Percentiles rank a stretch among this genome's conserved stretches.
phyloP scores from a whole-genome alignment of 2,113 vertebrate species.

The Takifugu bimaculatus region DNA sequence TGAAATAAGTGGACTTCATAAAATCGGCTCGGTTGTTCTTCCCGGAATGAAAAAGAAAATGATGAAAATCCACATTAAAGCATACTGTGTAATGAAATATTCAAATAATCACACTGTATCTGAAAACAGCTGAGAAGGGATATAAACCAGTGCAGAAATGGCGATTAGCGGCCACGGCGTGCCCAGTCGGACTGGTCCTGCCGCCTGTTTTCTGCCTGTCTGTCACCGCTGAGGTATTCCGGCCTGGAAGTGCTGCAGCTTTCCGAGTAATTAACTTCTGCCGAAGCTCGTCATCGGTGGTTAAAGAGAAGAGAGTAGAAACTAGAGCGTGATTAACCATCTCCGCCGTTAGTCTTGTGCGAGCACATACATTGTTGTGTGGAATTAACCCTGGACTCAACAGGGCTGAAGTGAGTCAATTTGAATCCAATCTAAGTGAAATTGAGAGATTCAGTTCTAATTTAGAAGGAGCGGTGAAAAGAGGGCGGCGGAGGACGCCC shows the following conservation, averaged over 20 bases:
- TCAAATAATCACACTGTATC: no score
- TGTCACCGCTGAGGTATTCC: constrained; percentile 35
- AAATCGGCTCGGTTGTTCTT: no score
- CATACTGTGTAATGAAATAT: no score
- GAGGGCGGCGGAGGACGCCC: constrained; percentile 26
- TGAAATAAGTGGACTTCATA: no score
- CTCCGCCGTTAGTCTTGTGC: constrained; percentile 14
- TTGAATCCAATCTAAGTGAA: constrained; percentile 35
- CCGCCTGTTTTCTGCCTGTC: constrained; percentile 46
- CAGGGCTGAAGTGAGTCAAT: constrained; percentile 21
- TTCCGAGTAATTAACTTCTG: constrained; percentile 65
- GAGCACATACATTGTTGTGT: constrained; percentile 1
- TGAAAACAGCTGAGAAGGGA: no score
- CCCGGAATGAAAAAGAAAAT: no score
- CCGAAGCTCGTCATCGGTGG: constrained; percentile 56
- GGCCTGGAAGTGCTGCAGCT: constrained; percentile 47
- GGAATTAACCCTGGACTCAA: constrained; percentile 19
- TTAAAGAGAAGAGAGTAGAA: constrained; percentile 26
- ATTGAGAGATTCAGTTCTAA: constrained; percentile 40
- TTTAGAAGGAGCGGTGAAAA: constrained; percentile 33
- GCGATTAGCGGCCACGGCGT: constrained; percentile 5
- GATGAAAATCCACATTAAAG: no score
- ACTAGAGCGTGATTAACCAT: constrained; percentile 6
- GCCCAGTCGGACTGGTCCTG: constrained; percentile 14
- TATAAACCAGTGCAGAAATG: no score